A percentile compares a stretch with the other conserved stretches of the same genome.
Evolutionary conservation across 1,140 invertebrate genomes (phyloP).

Genomic region (Dinoponera quadriceps): DNA sequence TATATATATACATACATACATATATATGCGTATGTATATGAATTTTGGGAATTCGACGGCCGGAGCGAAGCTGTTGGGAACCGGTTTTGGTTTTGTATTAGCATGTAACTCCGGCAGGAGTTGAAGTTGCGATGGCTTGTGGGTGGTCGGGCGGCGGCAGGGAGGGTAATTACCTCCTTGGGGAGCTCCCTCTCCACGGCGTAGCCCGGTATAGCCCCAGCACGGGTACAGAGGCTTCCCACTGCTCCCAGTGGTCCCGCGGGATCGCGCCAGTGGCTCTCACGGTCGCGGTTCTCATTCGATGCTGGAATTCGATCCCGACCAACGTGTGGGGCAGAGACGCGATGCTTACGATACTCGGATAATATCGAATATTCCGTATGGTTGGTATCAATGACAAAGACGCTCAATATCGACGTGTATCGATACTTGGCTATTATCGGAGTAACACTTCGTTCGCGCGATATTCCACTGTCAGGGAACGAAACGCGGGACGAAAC

Average conservation of each 20-base stretch:
- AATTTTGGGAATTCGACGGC: conserved; percentile 75
- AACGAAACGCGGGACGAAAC: background rate
- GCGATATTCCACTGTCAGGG: background rate
- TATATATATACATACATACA: background rate
- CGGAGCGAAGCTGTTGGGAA: conserved; percentile 77
- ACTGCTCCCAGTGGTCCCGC: conserved; percentile 80
- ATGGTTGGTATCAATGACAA: background rate
- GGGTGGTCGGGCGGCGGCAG: conserved; percentile 76
- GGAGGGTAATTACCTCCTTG: conserved; percentile 84
- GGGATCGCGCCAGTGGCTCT: conserved; percentile 80
- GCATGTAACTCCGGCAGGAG: conserved; percentile 84
- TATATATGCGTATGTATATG: conserved; percentile 50
- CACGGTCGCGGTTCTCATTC: conserved; percentile 80
- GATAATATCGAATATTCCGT: background rate
- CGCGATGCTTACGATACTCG: conserved; percentile 7
- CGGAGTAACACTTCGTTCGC: background rate
- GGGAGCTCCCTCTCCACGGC: conserved; percentile 77
- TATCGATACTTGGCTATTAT: background rate
- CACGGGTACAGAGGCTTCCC: conserved; percentile 80
- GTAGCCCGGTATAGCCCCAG: conserved; percentile 77
- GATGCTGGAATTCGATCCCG: conserved; percentile 73
- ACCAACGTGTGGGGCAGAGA: background rate
- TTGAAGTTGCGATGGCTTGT: conserved; percentile 82
- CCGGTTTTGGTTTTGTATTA: conserved; percentile 84
- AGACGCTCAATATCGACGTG: background rate